Evolutionary conservation across 1,140 invertebrate species (phyloP).

Genomic region (Drosophila novamexicana): DNA sequence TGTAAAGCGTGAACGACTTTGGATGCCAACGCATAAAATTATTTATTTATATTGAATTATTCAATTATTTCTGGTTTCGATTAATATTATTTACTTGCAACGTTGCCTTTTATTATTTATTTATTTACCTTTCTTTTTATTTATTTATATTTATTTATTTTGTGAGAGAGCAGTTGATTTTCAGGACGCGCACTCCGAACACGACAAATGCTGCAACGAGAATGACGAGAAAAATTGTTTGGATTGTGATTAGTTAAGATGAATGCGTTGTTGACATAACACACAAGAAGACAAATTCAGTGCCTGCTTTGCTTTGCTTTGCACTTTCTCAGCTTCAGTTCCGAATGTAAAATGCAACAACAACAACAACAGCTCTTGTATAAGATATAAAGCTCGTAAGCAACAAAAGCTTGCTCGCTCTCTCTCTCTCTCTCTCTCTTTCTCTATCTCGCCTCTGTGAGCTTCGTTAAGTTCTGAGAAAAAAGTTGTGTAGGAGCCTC

Average conservation of each 20-base stretch:
- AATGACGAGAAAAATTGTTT: conserved; percentile 64
- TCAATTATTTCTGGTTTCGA: conserved; percentile 1
- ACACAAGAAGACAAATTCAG: conserved; percentile 47
- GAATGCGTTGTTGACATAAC: conserved; percentile 55
- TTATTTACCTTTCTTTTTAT: conserved; percentile 3
- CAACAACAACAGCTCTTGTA: conserved; percentile 20
- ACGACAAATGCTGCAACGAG: conserved; percentile 82
- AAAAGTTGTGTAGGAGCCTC: conserved; percentile 34
- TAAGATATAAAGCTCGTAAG: conserved; percentile 15
- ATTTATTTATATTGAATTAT: conserved; percentile 8
- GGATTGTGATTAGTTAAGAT: conserved; percentile 52
- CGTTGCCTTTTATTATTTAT: conserved; percentile 14
- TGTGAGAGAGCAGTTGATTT: conserved; percentile 41
- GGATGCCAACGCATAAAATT: conserved; percentile 42
- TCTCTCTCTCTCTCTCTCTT: background rate
- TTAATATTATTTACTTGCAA: conserved; percentile 2
- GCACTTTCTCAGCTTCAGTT: conserved; percentile 33
- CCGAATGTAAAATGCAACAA: conserved; percentile 42
- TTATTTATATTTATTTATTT: conserved; percentile 18
- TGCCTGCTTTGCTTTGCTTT: conserved; percentile 58
- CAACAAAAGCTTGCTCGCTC: background rate
- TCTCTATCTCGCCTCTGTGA: background rate
- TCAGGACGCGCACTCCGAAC: conserved; percentile 65
- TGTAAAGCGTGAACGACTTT: conserved; percentile 60
- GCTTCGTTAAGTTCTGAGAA: conserved; percentile 31